Percentiles rank a stretch among this genome's conserved stretches.
Conservation (phyloP, 64 coral and sea anemone genomes). For the Exaiptasia diaphana region DNA sequence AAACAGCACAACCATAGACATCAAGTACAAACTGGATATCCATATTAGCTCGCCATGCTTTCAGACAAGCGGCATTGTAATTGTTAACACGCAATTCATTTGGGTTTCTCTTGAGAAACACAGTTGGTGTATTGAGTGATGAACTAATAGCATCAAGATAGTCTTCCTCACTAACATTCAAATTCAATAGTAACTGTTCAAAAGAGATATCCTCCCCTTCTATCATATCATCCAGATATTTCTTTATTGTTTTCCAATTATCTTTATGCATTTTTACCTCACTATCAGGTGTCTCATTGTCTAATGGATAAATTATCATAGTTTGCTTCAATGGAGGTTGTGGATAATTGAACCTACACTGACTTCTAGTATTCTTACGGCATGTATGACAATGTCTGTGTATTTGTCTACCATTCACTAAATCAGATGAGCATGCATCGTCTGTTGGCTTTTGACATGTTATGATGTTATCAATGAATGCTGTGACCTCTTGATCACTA, state of each 20-base stretch:
- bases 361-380: constrained; percentile 30
- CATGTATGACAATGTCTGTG: constrained; percentile 16
- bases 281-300: background rate
- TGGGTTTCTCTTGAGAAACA: constrained; percentile 23
- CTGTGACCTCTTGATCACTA: constrained; percentile 52
- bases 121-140: constrained; percentile 14
- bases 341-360: constrained; percentile 14
- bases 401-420: constrained; percentile 28
- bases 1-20: constrained; percentile 69
- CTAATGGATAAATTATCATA: background rate
- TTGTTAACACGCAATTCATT: constrained; percentile 34
- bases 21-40: constrained; percentile 68
- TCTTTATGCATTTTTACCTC: background rate
- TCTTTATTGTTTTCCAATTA: background rate
- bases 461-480: constrained; percentile 57
- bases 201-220: constrained; percentile 37
- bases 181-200: constrained; percentile 7
- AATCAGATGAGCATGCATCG: constrained; percentile 22
- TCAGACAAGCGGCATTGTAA: constrained; percentile 69
- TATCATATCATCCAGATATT: constrained; percentile 25
- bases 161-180: constrained; percentile 13
- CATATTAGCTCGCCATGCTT: constrained; percentile 73
- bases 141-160: constrained; percentile 7
- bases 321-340: constrained; percentile 10
- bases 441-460: constrained; percentile 56